These are phyloP conservation scores for Lophura nycthemera DNA, from an alignment of 2,113 vertebrate species.

Conservation along the genomic window DNA sequence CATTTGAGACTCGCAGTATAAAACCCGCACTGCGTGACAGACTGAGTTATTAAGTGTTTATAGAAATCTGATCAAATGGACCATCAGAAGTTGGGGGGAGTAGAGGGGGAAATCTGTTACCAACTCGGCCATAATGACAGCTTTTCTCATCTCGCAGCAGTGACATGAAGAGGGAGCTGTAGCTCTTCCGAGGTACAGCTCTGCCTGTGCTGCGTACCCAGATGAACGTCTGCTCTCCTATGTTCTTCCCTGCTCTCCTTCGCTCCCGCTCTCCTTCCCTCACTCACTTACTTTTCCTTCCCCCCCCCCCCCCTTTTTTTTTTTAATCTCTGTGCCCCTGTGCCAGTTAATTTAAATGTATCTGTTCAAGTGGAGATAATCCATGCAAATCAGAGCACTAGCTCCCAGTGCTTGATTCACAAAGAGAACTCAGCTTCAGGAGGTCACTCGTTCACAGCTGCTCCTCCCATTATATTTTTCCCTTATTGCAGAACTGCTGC, in stretches of 20 bases:
- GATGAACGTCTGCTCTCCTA: constrained; percentile 66
- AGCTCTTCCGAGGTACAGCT: constrained; percentile 86
- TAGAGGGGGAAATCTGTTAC: neutral
- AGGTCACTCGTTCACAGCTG: constrained; percentile 88
- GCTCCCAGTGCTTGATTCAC: constrained; percentile 89
- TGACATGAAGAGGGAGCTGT: constrained; percentile 98
- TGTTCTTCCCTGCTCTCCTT: constrained; percentile 59
- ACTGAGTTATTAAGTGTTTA: constrained; percentile 47
- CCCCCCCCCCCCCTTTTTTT: neutral
- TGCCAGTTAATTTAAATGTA: constrained; percentile 93
- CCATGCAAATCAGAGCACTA: constrained; percentile 94
- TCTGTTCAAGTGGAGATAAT: constrained; percentile 96
- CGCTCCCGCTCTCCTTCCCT: constrained; percentile 11
- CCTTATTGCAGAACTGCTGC: constrained; percentile 82
- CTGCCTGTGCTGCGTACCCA: constrained; percentile 70
- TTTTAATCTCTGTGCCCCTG: constrained; percentile 72
- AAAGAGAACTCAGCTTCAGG: constrained; percentile 90
- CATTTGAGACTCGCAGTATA: neutral
- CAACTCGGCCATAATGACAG: constrained; percentile 55
- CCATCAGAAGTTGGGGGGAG: neutral
- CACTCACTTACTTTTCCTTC: constrained; percentile 61
- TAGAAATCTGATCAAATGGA: constrained; percentile 46
- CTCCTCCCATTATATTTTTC: constrained; percentile 83
- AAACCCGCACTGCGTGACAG: constrained; percentile 35
- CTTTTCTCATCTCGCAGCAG: constrained; percentile 80